Conservation (phyloP, 2,113 vertebrate species). For the Blennius ocellaris region DNA sequence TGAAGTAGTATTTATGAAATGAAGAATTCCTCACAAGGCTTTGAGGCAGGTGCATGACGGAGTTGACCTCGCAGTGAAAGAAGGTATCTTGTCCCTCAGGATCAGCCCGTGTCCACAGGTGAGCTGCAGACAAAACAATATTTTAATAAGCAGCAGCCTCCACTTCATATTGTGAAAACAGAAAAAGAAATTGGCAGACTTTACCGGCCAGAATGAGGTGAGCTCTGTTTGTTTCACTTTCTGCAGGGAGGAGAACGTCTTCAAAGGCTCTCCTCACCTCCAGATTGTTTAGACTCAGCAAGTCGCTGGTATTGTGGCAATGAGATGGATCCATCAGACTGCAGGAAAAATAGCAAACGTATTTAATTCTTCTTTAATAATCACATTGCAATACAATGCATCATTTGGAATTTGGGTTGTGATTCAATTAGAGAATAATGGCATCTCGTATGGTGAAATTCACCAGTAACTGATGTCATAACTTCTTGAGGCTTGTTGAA, state of each 20-base stretch:
- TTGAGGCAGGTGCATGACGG: constrained; percentile 83
- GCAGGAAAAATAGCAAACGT: background rate
- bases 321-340: constrained; percentile 71
- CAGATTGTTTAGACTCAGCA: constrained; percentile 65
- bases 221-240: constrained; percentile 67
- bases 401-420: too few relatives aligned
- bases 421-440: too few relatives aligned
- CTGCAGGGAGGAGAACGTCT: constrained; percentile 77
- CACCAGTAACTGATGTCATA: too few relatives aligned
- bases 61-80: constrained; percentile 79
- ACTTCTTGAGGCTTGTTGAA: too few relatives aligned
- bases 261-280: constrained; percentile 79
- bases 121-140: constrained; percentile 60
- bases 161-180: rapidly evolving
- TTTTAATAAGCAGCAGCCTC: background rate
- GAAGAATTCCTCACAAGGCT: constrained; percentile 80
- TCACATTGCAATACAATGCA: too few relatives aligned
- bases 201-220: constrained; percentile 86
- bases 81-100: constrained; percentile 80
- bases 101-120: constrained; percentile 85
- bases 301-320: constrained; percentile 59
- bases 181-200: too few relatives aligned
- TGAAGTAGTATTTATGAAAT: background rate
- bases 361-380: too few relatives aligned
- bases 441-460: too few relatives aligned